Conservation (phyloP, 2,113 vertebrate species). For the Microcebus ravelobensis region DNA sequence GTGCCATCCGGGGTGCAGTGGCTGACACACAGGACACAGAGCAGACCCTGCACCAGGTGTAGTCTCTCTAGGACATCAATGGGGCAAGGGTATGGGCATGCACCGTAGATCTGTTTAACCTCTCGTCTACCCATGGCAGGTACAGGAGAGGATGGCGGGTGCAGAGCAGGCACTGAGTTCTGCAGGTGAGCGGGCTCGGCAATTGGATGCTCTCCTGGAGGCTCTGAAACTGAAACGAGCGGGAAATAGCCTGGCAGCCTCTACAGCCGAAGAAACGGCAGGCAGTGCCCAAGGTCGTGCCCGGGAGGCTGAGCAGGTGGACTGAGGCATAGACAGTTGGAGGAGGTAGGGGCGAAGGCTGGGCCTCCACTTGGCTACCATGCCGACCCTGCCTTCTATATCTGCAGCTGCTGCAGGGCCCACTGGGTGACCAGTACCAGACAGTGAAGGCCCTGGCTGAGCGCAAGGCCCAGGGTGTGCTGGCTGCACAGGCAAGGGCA, state of each 20-base stretch:
- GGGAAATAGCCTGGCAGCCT: slow-evolving; percentile 93
- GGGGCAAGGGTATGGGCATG: not conserved
- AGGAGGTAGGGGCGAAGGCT: not conserved
- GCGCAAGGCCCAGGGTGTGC: slow-evolving; percentile 89
- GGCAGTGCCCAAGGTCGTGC: slow-evolving; percentile 91
- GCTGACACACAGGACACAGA: slow-evolving; percentile 91
- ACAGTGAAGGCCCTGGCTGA: slow-evolving; percentile 92
- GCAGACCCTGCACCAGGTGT: slow-evolving; percentile 85
- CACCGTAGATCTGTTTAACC: slow-evolving; percentile 9
- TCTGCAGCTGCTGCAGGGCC: slow-evolving; percentile 91
- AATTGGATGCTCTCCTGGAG: slow-evolving; percentile 88
- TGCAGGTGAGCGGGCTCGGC: slow-evolving; percentile 86
- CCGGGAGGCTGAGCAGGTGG: slow-evolving; percentile 94
- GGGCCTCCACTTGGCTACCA: not conserved
- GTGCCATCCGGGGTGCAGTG: slow-evolving; percentile 89
- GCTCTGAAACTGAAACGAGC: slow-evolving; percentile 93
- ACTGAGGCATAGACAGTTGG: not conserved
- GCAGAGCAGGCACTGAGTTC: slow-evolving; percentile 88
- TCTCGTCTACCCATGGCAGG: slow-evolving; percentile 81
- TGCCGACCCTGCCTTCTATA: not conserved
- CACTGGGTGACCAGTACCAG: slow-evolving; percentile 91
- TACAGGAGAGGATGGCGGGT: slow-evolving; percentile 88
- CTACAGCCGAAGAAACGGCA: slow-evolving; percentile 92
- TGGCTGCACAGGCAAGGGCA: slow-evolving; percentile 90
- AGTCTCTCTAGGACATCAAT: not conserved